phyloP scores from a whole-genome alignment of 2,113 vertebrate species.

The Anser cygnoides region DNA sequence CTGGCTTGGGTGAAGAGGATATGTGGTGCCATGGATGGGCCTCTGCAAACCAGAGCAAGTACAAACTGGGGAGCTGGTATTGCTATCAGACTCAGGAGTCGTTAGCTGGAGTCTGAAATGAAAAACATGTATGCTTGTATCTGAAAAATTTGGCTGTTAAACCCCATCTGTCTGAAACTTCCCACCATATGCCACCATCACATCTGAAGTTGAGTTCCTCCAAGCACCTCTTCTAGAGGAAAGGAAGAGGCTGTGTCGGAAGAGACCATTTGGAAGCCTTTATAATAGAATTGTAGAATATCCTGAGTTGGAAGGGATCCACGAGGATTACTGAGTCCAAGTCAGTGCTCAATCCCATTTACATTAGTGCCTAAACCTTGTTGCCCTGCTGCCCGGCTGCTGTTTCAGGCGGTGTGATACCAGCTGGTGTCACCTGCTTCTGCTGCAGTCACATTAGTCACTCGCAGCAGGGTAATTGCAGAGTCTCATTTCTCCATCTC shows the following conservation, averaged over 20 bases:
- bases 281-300: background rate
- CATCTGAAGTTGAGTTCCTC: background rate
- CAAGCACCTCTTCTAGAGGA: background rate
- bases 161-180: background rate
- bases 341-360: background rate
- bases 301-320: background rate
- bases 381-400: background rate
- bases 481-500: background rate
- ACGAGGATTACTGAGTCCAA: background rate
- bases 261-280: background rate
- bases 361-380: background rate
- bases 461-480: background rate
- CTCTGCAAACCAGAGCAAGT: background rate
- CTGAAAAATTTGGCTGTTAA: background rate
- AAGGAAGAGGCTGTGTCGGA: background rate
- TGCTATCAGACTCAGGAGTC: background rate
- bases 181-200: background rate
- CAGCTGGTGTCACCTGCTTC: rapidly evolving
- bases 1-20: background rate
- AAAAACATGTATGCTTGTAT: rapidly evolving
- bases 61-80: background rate
- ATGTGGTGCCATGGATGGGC: too few relatives aligned
- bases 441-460: background rate
- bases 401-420: background rate
- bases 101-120: background rate